phyloP scores from a whole-genome alignment of 1,140 invertebrate species.

The Drosophila lini region DNA sequence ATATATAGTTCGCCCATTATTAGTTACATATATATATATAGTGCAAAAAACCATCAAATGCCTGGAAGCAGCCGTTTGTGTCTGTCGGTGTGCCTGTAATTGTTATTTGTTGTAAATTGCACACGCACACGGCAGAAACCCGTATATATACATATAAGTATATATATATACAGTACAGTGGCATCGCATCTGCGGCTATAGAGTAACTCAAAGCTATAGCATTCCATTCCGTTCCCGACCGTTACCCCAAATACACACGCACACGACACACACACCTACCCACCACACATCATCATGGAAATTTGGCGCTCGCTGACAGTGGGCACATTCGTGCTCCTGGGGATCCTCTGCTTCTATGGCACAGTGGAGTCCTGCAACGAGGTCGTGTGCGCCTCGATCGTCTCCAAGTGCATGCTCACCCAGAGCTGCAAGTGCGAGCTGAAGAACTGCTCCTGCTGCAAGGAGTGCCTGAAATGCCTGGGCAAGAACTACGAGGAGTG shows the following conservation, averaged over 20 bases:
- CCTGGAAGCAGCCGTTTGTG: slow-evolving; percentile 40
- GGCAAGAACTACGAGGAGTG: slow-evolving; percentile 96
- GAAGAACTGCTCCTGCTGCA: slow-evolving; percentile 95
- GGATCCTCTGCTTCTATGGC: slow-evolving; percentile 67
- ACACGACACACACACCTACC: slow-evolving; percentile 12
- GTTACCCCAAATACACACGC: slow-evolving; percentile 18
- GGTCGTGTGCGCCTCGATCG: slow-evolving; percentile 88
- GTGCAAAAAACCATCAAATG: slow-evolving; percentile 37
- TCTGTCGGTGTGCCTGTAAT: slow-evolving; percentile 39
- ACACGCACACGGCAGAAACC: slow-evolving; percentile 28
- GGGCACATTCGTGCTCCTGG: slow-evolving; percentile 66
- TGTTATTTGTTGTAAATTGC: slow-evolving; percentile 61
- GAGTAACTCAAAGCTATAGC: slow-evolving; percentile 30
- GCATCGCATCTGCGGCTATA: slow-evolving; percentile 21
- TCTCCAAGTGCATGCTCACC: slow-evolving; percentile 97
- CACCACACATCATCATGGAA: slow-evolving; percentile 56
- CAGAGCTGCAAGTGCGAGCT: slow-evolving; percentile 97
- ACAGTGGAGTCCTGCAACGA: slow-evolving; percentile 82
- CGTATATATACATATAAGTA: slow-evolving; percentile 15
- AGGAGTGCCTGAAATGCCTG: slow-evolving; percentile 95
- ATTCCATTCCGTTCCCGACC: slow-evolving; percentile 35
- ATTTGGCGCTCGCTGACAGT: slow-evolving; percentile 73
- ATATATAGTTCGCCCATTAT: slow-evolving; percentile 38
- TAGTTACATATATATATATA: slow-evolving; percentile 43
- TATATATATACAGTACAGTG: slow-evolving; percentile 20